Evolutionary conservation across 1,140 invertebrate species (phyloP).

Genomic region (Samia ricini): DNA sequence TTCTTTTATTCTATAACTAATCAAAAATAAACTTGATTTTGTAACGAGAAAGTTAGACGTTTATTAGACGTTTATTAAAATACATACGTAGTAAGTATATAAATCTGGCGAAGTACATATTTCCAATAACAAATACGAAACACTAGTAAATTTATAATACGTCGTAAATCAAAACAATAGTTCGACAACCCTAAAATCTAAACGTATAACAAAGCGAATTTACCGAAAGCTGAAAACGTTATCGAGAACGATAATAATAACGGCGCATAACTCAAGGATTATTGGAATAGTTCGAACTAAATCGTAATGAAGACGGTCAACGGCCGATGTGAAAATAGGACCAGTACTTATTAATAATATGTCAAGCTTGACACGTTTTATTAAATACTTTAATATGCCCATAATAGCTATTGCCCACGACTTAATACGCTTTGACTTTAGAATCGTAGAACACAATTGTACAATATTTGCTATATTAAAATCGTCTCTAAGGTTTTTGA

Average conservation of each 20-base stretch:
- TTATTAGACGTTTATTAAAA: neutral
- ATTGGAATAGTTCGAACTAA: neutral
- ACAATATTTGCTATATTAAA: too few relatives aligned
- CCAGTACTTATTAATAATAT: neutral
- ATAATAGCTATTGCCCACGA: too few relatives aligned
- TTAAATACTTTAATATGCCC: too few relatives aligned
- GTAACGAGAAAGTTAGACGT: too few relatives aligned
- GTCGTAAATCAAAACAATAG: neutral
- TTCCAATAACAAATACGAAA: neutral
- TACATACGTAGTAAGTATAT: neutral
- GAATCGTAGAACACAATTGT: too few relatives aligned
- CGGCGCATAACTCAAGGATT: neutral
- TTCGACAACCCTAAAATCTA: neutral
- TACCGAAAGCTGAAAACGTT: neutral
- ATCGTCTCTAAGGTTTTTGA: too few relatives aligned
- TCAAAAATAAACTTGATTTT: too few relatives aligned
- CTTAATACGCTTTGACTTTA: too few relatives aligned
- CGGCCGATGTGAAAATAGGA: neutral
- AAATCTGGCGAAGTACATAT: neutral
- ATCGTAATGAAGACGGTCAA: neutral
- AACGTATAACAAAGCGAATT: conserved; percentile 1
- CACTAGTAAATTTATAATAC: neutral
- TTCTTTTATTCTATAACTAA: too few relatives aligned
- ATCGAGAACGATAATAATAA: neutral
- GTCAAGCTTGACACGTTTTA: neutral